These are phyloP conservation scores for Ginglymostoma cirratum DNA, from an alignment of 2,113 vertebrate genomes.

Conservation along the genomic window DNA sequence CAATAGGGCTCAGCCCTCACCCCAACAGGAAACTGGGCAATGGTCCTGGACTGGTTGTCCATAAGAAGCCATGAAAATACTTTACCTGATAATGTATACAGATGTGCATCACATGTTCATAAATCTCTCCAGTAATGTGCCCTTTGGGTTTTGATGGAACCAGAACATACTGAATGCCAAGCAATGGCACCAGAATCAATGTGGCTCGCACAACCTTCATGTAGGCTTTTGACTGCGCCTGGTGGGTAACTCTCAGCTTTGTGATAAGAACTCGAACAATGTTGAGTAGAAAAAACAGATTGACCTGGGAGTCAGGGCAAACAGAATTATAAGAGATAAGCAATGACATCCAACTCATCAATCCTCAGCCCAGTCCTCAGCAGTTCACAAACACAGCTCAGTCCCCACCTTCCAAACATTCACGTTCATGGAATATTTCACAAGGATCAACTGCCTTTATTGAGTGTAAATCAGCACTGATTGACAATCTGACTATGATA, in stretches of 20 bases:
- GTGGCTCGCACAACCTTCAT: constrained; percentile 68
- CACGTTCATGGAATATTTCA: neutral
- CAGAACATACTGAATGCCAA: constrained; percentile 62
- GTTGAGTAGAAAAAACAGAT: constrained; percentile 67
- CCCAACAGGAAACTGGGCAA: neutral
- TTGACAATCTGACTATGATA: neutral
- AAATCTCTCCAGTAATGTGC: constrained; percentile 47
- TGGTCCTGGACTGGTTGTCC: neutral
- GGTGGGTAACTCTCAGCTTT: constrained; percentile 63
- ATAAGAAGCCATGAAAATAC: too few relatives aligned
- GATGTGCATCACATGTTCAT: constrained; percentile 53
- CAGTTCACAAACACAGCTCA: too few relatives aligned
- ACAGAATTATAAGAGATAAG: neutral
- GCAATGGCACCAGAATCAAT: constrained; percentile 64
- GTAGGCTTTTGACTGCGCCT: constrained; percentile 57
- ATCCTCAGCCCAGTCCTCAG: too few relatives aligned
- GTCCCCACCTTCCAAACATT: too few relatives aligned
- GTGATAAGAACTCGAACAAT: constrained; percentile 69
- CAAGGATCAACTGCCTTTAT: neutral
- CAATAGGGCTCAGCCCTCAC: neutral
- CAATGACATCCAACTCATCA: neutral
- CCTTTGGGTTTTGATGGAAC: constrained; percentile 51
- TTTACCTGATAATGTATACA: constrained; percentile 60
- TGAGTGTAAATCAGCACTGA: neutral
- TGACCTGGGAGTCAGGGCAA: constrained; percentile 49